A percentile compares a stretch with the other conserved stretches of the same genome.
These are phyloP conservation scores for Pheucticus melanocephalus DNA, from an alignment of 2,113 vertebrate genomes.

Conservation along the genomic window DNA sequence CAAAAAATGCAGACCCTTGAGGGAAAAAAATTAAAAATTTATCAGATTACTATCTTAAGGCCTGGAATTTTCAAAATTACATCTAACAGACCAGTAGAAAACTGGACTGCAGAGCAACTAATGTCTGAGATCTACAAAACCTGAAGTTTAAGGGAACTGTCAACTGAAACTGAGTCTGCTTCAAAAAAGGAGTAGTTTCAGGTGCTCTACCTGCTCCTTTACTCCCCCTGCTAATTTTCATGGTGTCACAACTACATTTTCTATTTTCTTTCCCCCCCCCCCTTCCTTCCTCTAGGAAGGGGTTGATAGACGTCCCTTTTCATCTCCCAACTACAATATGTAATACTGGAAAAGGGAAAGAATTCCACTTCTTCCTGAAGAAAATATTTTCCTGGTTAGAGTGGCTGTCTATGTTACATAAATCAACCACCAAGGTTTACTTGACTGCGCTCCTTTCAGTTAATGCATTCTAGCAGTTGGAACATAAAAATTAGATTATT, in stretches of 20 bases:
- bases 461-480: not conserved
- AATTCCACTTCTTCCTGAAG: not conserved
- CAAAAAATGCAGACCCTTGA: not conserved
- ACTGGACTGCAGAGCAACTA: not conserved
- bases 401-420: rapidly evolving
- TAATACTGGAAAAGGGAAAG: not conserved
- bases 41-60: conserved; percentile 2
- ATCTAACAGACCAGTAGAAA: not conserved
- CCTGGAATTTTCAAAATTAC: not conserved
- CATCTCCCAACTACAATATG: not conserved
- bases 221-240: conserved; percentile 3
- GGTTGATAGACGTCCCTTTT: not conserved
- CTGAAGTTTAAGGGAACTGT: conserved; percentile 29
- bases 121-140: not conserved
- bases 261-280: not conserved
- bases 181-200: not conserved
- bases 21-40: not conserved
- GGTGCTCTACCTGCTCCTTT: not conserved
- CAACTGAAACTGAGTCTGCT: not conserved
- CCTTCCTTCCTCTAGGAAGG: not conserved
- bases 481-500: conserved; percentile 4
- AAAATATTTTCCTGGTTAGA: not conserved
- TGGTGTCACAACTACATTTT: not conserved
- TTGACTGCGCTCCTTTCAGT: not conserved
- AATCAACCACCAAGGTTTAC: not conserved